Conservation (phyloP, 1,140 invertebrate species). For the Tachypleus tridentatus region DNA sequence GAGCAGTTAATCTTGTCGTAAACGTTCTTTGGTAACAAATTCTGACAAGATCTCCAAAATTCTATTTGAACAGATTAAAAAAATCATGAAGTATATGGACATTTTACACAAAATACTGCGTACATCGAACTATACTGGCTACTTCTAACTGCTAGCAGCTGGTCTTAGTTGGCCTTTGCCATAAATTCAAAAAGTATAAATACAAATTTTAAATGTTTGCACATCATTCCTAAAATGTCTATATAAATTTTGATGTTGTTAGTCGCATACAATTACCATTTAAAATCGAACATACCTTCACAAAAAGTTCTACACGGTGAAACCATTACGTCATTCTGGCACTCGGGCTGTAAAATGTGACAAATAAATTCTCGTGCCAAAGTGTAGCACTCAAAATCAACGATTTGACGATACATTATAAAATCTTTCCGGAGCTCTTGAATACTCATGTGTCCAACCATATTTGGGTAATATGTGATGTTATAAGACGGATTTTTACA, state of each 20-base stretch:
- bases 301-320: constrained; percentile 72
- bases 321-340: constrained; percentile 45
- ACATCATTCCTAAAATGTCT: no score
- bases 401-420: constrained; percentile 62
- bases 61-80: constrained; percentile 31
- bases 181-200: no score
- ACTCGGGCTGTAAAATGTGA: constrained; percentile 65
- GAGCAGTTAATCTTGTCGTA: constrained; percentile 59
- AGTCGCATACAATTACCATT: no score
- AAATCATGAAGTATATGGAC: no score
- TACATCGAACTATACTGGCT: no score
- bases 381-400: constrained; percentile 75
- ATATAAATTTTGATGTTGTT: no score
- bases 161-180: no score
- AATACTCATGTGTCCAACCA: constrained; percentile 50
- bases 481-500: constrained; percentile 57
- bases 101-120: no score
- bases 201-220: no score
- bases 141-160: no score
- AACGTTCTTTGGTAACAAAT: constrained; percentile 53
- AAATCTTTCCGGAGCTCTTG: constrained; percentile 58
- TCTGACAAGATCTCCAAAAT: constrained; percentile 67
- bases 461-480: constrained; percentile 67
- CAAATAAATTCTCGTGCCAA: constrained; percentile 75
- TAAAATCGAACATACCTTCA: constrained; percentile 29